These are phyloP conservation scores for Triplophysa dalaica DNA, from an alignment of 2,113 vertebrate genomes.

Conservation along the genomic window DNA sequence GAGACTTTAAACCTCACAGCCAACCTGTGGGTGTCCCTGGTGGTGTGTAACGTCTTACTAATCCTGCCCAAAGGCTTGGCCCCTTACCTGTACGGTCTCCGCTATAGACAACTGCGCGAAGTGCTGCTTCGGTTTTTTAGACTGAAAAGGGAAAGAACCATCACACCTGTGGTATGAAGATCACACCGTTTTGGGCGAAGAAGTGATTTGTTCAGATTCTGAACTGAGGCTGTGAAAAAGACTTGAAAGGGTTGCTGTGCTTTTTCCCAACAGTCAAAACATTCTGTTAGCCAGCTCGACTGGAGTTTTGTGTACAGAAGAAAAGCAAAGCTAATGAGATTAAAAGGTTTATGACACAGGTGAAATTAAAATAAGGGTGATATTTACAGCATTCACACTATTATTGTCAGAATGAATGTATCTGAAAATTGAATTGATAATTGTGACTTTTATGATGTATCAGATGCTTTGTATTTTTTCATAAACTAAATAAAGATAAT, in stretches of 20 bases:
- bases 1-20: constrained; percentile 52
- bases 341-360: background rate
- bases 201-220: background rate
- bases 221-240: background rate
- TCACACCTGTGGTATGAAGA: constrained; percentile 59
- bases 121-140: constrained; percentile 67
- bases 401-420: too few relatives aligned
- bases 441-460: too few relatives aligned
- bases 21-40: constrained; percentile 72
- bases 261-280: background rate
- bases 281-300: background rate
- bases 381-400: too few relatives aligned
- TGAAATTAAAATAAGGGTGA: background rate
- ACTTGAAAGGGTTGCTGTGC: background rate
- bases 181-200: background rate
- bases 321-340: background rate
- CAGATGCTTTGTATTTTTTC: too few relatives aligned
- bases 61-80: constrained; percentile 77
- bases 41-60: constrained; percentile 73
- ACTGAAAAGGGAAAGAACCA: constrained; percentile 53
- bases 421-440: too few relatives aligned
- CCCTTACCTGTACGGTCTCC: constrained; percentile 73
- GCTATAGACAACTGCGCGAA: constrained; percentile 74
- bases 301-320: background rate
- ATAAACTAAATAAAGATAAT: too few relatives aligned